Conservation (phyloP, 2,113 vertebrate species). For the Mohoua ochrocephala region DNA sequence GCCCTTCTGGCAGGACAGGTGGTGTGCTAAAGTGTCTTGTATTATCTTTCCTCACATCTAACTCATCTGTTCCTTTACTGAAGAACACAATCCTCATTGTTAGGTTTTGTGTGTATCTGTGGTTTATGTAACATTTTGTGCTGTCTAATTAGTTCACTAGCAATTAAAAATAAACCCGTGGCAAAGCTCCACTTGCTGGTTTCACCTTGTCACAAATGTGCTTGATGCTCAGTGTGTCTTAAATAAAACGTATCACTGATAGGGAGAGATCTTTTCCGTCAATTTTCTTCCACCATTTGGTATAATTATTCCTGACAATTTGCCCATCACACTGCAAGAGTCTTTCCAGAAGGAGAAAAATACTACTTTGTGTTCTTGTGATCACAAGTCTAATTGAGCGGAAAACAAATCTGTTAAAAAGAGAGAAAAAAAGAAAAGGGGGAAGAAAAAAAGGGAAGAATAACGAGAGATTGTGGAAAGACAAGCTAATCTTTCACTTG, state of each 20-base stretch:
- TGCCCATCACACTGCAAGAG: slow-evolving; percentile 70
- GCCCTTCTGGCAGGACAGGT: slow-evolving; percentile 34
- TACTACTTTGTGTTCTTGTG: slow-evolving; percentile 74
- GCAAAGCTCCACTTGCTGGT: slow-evolving; percentile 68
- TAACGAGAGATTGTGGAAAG: slow-evolving; percentile 1
- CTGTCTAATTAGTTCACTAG: slow-evolving; percentile 68
- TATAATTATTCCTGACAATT: slow-evolving; percentile 81
- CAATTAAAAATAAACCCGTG: slow-evolving; percentile 75
- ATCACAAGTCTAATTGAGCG: slow-evolving; percentile 78
- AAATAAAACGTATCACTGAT: slow-evolving; percentile 66
- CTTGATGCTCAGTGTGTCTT: slow-evolving; percentile 55
- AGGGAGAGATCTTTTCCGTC: slow-evolving; percentile 47
- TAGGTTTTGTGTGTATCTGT: not conserved
- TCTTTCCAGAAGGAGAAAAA: slow-evolving; percentile 77
- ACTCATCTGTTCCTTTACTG: slow-evolving; percentile 29
- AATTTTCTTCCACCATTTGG: slow-evolving; percentile 64
- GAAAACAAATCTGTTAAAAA: slow-evolving; percentile 79
- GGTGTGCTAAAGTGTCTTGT: not conserved
- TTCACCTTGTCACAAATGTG: slow-evolving; percentile 67
- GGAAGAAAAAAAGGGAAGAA: not conserved
- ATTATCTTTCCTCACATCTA: slow-evolving; percentile 1
- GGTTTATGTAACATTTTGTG: slow-evolving; percentile 55
- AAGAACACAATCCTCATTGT: slow-evolving; percentile 20
- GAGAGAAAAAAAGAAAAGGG: not conserved
- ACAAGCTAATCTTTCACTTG: slow-evolving; percentile 41